These are phyloP conservation scores for Melanerpes aurifrons DNA, from an alignment of 2,113 vertebrate genomes.

Conservation along the genomic window DNA sequence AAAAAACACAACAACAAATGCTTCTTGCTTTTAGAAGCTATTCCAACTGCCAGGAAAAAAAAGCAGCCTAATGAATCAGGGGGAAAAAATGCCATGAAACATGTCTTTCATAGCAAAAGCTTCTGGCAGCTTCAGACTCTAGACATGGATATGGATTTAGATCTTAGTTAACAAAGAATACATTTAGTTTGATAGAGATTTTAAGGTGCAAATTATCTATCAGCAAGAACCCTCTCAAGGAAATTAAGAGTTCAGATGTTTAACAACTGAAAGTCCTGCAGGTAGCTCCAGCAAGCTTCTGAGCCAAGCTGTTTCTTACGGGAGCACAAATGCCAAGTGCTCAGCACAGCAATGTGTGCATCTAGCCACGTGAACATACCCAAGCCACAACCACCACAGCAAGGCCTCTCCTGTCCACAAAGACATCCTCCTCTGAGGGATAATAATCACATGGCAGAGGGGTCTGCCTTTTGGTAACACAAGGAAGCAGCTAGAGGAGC, in stretches of 20 bases:
- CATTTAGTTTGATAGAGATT: not conserved
- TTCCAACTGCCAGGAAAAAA: not conserved
- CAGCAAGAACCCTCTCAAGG: not conserved
- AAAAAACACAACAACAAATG: not conserved
- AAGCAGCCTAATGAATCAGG: not conserved
- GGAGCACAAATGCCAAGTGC: rapidly evolving
- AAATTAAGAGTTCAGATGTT: not conserved
- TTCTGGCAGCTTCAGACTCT: not conserved
- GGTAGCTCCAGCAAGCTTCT: too few relatives aligned
- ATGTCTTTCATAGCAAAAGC: not conserved
- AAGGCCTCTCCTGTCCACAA: too few relatives aligned
- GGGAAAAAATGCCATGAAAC: not conserved
- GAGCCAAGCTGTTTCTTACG: too few relatives aligned
- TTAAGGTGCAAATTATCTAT: not conserved
- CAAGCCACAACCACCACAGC: rapidly evolving
- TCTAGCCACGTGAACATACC: not conserved
- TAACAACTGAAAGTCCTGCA: too few relatives aligned
- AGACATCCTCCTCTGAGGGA: too few relatives aligned
- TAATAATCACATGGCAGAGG: too few relatives aligned
- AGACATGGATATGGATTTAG: not conserved
- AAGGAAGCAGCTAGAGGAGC: not conserved
- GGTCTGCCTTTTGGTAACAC: not conserved
- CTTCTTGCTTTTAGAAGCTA: not conserved
- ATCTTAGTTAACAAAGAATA: not conserved
- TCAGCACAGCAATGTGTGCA: rapidly evolving